Base-by-base conservation (phyloP, 1,140 invertebrate genomes). In the Calliopsis andreniformis region DNA sequence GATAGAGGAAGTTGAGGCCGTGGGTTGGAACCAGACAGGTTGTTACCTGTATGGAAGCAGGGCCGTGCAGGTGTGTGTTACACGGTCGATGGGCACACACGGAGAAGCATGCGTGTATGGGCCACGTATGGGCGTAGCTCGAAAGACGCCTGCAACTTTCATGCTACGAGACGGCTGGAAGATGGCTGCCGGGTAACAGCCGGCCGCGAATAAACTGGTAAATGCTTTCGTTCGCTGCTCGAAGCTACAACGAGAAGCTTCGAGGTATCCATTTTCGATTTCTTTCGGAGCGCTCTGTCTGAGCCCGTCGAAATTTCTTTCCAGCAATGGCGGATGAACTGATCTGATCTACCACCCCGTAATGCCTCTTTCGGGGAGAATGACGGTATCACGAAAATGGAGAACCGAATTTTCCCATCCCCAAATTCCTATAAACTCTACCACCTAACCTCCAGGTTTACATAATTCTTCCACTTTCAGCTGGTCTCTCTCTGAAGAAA, bases 121-220 rank as follows among this genome's bases (percentile, higher is more conserved):
- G 49, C 77, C 56, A 82, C 82, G 80, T 87, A 84, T 87, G 80
- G 78, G 87, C 83, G 82, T 87, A 89, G 77, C 83, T 88, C 71
- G 67, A 78, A 82, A 82, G 79, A 70, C 62, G 80, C 71, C 81
- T 89, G 87, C 87, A 89, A 89, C 49, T 89, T 89, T 89, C 82
- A 89, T 89, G 87, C 79, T 69, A 45, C 63, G 78, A 80, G 82
- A 79, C 73, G 82, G 76, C 70, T 63, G 63, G 82, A 89, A 89
- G 79, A 89, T 89, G 88, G 88, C 84, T 71, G 84, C 86, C 83
- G 84, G 64, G 77, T 84, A 86, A 85, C 80, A 79, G 79, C 84
- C 76, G 73, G 66, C 81, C 73, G 67, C 81, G 85, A 83, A 86
- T 83, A 88, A 89, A 88, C 87, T 80, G 86, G 79, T 69, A 83